Conservation (phyloP, 2,888 invertebrate genomes). For the Eugnorisma glareosa region DNA sequence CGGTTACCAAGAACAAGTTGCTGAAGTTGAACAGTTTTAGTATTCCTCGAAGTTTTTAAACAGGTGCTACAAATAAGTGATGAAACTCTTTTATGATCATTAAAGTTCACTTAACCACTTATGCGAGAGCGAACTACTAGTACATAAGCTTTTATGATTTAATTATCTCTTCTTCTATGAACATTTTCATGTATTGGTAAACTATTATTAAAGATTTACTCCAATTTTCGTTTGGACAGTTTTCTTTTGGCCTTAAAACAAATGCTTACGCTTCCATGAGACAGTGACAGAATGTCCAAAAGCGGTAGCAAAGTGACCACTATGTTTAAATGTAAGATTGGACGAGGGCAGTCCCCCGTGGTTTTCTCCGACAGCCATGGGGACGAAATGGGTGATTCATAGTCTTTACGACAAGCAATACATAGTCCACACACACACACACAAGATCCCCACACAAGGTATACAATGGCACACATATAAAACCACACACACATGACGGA, state of each 20-base stretch:
- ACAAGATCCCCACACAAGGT: background rate
- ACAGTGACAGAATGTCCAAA: constrained; percentile 29
- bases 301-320: constrained; percentile 41
- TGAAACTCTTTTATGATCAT: constrained; percentile 15
- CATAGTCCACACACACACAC: constrained; percentile 9
- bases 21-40: constrained; percentile 31
- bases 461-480: background rate
- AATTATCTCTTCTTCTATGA: background rate
- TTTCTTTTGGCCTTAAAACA: constrained; percentile 7
- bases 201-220: background rate
- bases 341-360: constrained; percentile 37
- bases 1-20: constrained; percentile 20
- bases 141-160: background rate
- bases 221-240: background rate
- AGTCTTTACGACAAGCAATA: constrained; percentile 13
- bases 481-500: background rate
- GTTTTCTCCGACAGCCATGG: constrained; percentile 21
- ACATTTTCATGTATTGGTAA: background rate
- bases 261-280: constrained; percentile 17
- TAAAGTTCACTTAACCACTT: background rate
- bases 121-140: background rate
- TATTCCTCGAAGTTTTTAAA: constrained; percentile 20
- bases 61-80: constrained; percentile 20
- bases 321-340: constrained; percentile 41
- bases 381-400: constrained; percentile 51